These are phyloP conservation scores for Morone saxatilis DNA, from an alignment of 2,113 vertebrate species.

Conservation along the genomic window DNA sequence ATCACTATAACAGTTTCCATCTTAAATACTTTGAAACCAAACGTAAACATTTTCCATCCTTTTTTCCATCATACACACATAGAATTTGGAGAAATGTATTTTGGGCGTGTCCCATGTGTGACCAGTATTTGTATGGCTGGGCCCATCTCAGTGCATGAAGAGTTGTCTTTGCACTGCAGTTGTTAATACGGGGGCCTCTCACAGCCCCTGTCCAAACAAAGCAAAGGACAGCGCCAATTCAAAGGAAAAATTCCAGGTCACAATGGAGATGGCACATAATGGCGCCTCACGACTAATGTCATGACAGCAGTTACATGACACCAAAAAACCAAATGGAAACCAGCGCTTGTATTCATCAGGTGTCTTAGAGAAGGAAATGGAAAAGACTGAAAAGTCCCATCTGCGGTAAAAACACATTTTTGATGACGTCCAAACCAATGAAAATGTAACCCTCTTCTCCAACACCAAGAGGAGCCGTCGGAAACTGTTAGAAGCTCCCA, in stretches of 20 bases:
- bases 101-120: neutral
- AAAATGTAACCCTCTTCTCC: neutral
- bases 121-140: constrained; percentile 19
- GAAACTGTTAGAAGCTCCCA: neutral
- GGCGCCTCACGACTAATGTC: constrained; percentile 60
- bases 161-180: constrained; percentile 69
- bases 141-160: constrained; percentile 46
- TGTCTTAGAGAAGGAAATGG: neutral
- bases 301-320: constrained; percentile 9
- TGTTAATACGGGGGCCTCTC: constrained; percentile 76
- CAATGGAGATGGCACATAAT: constrained; percentile 72
- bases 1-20: neutral
- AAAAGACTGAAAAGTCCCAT: too few relatives aligned
- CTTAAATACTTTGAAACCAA: neutral
- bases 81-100: constrained; percentile 3
- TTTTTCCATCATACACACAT: neutral
- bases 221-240: constrained; percentile 64
- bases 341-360: neutral
- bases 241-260: constrained; percentile 78
- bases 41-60: neutral
- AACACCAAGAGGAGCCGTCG: neutral
- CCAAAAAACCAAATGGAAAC: neutral
- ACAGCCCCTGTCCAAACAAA: constrained; percentile 70
- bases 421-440: neutral
- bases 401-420: neutral